A percentile compares a stretch with the other conserved stretches of the same genome.
phyloP scores from a whole-genome alignment of 2,797 vertebrate genomes.

The Myotis pilosus region DNA sequence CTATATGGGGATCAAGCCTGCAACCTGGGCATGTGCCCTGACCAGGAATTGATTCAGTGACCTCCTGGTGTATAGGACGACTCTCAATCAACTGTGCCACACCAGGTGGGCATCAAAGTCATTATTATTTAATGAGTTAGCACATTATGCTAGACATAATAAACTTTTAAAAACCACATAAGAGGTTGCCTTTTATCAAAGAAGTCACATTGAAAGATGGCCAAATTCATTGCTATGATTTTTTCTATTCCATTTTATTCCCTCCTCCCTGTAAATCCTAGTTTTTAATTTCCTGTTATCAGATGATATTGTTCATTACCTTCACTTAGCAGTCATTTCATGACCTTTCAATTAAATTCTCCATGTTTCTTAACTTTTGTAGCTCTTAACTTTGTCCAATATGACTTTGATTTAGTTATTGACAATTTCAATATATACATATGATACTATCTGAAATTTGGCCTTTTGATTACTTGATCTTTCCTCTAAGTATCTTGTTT shows the following conservation, averaged over 20 bases:
- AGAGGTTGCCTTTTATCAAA: not conserved
- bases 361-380: constrained; percentile 11
- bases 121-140: not conserved
- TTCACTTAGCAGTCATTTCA: not conserved
- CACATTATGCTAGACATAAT: not conserved
- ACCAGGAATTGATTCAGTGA: no score
- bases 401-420: not conserved
- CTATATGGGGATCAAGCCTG: no score
- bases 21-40: no score
- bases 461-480: not conserved
- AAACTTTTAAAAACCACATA: not conserved
- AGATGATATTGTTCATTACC: not conserved
- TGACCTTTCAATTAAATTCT: constrained; percentile 3
- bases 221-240: not conserved
- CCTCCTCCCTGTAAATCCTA: not conserved
- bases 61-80: no score
- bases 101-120: not conserved
- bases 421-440: not conserved
- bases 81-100: no score
- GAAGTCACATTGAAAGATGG: not conserved
- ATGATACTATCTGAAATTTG: not conserved
- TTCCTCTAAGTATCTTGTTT: not conserved
- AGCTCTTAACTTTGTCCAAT: not conserved
- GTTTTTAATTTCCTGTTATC: not conserved
- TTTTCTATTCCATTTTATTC: not conserved